Conservation (phyloP, 2,888 invertebrate genomes). For the Phaedon cochleariae region DNA sequence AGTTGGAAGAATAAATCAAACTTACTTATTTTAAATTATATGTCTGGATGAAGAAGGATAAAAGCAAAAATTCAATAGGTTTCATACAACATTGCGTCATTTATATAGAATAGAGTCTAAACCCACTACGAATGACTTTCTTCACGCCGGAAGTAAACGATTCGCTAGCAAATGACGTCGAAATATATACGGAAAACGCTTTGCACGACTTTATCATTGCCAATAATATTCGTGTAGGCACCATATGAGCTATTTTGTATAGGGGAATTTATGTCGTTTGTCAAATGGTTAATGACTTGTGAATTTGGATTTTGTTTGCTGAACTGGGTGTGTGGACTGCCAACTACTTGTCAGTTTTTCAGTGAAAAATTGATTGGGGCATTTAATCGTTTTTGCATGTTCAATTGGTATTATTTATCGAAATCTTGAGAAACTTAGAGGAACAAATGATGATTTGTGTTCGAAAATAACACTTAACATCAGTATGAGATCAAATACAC, state of each 20-base stretch:
- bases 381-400: too few relatives aligned
- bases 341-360: conserved; percentile 41
- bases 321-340: conserved; percentile 41
- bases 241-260: conserved; percentile 50
- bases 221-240: conserved; percentile 53
- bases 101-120: conserved; percentile 55
- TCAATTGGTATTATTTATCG: too few relatives aligned
- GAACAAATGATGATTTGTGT: too few relatives aligned
- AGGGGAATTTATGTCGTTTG: conserved; percentile 61
- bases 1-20: conserved; percentile 31
- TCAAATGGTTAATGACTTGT: conserved; percentile 71
- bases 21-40: conserved; percentile 25
- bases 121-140: conserved; percentile 53
- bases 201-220: conserved; percentile 50
- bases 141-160: conserved; percentile 50
- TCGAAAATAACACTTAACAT: too few relatives aligned
- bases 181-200: conserved; percentile 58
- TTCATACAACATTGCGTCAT: conserved; percentile 39
- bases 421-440: too few relatives aligned
- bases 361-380: conserved; percentile 38
- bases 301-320: conserved; percentile 57
- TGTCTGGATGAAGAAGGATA: conserved; percentile 6
- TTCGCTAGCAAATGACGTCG: conserved; percentile 53
- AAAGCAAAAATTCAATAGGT: conserved; percentile 19
- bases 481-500: too few relatives aligned